Evolutionary conservation across 2,888 invertebrate genomes (phyloP).

Genomic region (Nomada goodeniana): DNA sequence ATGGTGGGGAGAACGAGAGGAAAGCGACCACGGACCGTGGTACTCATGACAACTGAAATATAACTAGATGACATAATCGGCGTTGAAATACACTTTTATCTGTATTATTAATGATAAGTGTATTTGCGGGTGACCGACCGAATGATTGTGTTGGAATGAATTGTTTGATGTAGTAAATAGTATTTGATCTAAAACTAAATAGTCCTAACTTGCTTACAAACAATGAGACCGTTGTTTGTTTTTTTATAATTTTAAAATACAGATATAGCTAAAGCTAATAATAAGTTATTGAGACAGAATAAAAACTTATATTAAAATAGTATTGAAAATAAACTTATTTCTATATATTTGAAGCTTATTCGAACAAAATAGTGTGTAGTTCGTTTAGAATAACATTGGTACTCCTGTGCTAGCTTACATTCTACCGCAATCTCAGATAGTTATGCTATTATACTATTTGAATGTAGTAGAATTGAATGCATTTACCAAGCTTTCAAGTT

Average conservation of each 20-base stretch:
- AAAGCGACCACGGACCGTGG: slow-evolving; percentile 46
- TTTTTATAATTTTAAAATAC: no score
- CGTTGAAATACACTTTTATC: slow-evolving; percentile 16
- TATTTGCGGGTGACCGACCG: not conserved
- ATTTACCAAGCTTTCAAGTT: not conserved
- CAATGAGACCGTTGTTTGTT: not conserved
- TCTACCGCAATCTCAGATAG: not conserved
- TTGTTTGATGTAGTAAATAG: not conserved
- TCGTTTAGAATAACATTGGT: slow-evolving; percentile 27
- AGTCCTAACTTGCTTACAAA: not conserved
- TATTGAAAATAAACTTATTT: not conserved
- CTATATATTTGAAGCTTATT: no score
- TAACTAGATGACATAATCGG: slow-evolving; percentile 39
- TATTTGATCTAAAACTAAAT: slow-evolving; percentile 2
- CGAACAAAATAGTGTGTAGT: not conserved
- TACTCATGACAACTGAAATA: slow-evolving; percentile 1
- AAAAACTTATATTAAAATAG: not conserved
- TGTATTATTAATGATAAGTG: not conserved
- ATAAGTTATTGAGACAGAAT: not conserved
- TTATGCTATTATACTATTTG: not conserved
- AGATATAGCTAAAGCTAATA: not conserved
- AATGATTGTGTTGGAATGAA: not conserved
- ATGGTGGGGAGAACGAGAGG: slow-evolving; percentile 53
- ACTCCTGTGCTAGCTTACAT: slow-evolving; percentile 18
- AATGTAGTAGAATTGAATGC: slow-evolving; percentile 9